Conservation (phyloP, 2,888 invertebrate genomes). For the Agonopterix arenella region DNA sequence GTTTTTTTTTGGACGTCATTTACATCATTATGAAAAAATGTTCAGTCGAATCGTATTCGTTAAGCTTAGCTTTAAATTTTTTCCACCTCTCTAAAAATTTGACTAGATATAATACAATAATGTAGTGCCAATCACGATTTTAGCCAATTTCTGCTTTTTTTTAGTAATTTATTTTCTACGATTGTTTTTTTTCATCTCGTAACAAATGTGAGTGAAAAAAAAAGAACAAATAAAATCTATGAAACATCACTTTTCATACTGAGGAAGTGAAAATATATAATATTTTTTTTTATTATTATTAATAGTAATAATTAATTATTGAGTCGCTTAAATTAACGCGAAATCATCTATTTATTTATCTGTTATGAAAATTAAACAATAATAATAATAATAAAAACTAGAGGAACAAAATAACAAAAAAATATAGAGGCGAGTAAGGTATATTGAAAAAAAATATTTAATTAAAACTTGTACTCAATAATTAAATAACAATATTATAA, state of each 20-base stretch:
- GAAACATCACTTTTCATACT: conserved; percentile 54
- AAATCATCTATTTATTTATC: conserved; percentile 34
- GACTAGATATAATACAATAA: conserved; percentile 71
- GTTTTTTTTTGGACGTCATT: conserved; percentile 61
- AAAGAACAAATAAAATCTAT: conserved; percentile 26
- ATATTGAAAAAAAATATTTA: conserved; percentile 68
- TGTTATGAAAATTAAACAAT: conserved; percentile 66
- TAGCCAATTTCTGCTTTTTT: conserved; percentile 41
- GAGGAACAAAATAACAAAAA: conserved; percentile 73
- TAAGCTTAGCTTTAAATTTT: conserved; percentile 52
- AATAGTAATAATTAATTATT: conserved; percentile 51
- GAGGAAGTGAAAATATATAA: conserved; percentile 62
- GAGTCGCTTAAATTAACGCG: conserved; percentile 50
- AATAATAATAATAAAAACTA: conserved; percentile 71
- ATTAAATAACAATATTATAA: conserved; percentile 76
- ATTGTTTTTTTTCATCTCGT: conserved; percentile 1
- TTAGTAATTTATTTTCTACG: conserved; percentile 4
- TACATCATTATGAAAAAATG: conserved; percentile 42
- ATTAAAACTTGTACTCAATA: conserved; percentile 76
- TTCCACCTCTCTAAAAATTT: conserved; percentile 57
- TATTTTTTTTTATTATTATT: conserved; percentile 20
- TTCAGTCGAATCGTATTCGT: conserved; percentile 59
- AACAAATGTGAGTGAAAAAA: conserved; percentile 26
- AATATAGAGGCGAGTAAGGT: conserved; percentile 69
- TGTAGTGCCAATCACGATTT: conserved; percentile 54